A percentile compares a stretch with the other conserved stretches of the same genome.
Conservation (phyloP, 2,888 invertebrate species). For the Caradrina kadenii region DNA sequence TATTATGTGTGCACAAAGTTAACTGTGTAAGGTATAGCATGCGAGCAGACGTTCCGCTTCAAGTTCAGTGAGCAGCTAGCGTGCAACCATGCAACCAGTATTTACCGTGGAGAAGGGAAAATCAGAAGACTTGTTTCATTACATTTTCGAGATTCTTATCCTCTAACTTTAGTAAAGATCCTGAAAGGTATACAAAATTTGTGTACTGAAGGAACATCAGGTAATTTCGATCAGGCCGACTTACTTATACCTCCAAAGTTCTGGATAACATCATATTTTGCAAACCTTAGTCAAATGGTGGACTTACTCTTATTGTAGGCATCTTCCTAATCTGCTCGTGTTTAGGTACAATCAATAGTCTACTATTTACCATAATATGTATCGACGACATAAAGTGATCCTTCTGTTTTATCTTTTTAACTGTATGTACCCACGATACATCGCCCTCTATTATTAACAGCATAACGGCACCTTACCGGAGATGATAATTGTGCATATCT, state of each 20-base stretch:
- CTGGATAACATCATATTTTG: not conserved
- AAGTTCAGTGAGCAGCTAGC: conserved; percentile 58
- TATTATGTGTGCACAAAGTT: conserved; percentile 57
- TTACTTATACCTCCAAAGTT: not conserved
- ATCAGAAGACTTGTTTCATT: conserved; percentile 21
- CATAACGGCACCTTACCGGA: conserved; percentile 52
- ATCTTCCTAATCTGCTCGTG: not conserved
- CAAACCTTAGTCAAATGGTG: not conserved
- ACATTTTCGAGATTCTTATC: not conserved
- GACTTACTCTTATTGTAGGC: not conserved
- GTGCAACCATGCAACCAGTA: conserved; percentile 54
- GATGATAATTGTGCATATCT: conserved; percentile 57
- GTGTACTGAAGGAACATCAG: too few species aligned
- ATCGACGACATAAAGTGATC: not conserved
- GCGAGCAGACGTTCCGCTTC: conserved; percentile 60
- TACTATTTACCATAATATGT: not conserved
- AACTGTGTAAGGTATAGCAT: conserved; percentile 61
- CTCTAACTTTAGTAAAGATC: not conserved
- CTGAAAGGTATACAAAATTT: too few species aligned
- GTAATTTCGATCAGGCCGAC: not conserved
- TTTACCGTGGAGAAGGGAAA: conserved; percentile 20
- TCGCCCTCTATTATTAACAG: conserved; percentile 73
- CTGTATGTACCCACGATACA: conserved; percentile 53
- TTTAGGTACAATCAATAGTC: not conserved
- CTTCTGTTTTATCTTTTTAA: conserved; percentile 32